Conservation (phyloP, 1,140 invertebrate genomes). For the Caenorhabditis elegans region DNA sequence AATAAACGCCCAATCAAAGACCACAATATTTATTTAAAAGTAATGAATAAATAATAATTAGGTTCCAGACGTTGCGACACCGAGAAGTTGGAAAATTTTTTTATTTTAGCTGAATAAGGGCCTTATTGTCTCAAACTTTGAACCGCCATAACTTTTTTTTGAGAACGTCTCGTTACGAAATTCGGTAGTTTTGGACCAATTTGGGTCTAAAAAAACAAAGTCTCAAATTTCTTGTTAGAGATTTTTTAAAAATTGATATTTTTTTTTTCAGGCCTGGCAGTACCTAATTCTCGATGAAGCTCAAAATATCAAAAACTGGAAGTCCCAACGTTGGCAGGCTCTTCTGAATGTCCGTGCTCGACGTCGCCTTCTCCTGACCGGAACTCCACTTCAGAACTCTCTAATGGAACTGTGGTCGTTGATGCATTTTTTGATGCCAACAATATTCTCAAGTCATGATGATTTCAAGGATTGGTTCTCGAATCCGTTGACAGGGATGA, state of each 20-base stretch:
- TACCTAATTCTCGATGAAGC: constrained; percentile 98
- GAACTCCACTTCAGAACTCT: constrained; percentile 97
- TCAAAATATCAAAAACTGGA: constrained; percentile 99
- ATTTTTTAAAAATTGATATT: background rate
- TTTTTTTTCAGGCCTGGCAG: constrained; percentile 81
- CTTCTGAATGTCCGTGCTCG: constrained; percentile 92
- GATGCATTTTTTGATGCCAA: constrained; percentile 99
- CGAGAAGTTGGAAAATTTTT: too few relatives aligned
- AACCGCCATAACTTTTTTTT: too few relatives aligned
- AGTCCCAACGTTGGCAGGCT: constrained; percentile 96
- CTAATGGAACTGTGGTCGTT: constrained; percentile 99
- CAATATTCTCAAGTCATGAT: constrained; percentile 94
- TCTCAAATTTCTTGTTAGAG: too few relatives aligned
- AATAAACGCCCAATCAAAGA: too few relatives aligned
- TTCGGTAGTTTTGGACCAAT: too few relatives aligned
- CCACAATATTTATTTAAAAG: too few relatives aligned
- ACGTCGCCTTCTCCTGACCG: constrained; percentile 88
- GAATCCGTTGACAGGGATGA: constrained; percentile 95
- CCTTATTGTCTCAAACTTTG: too few relatives aligned
- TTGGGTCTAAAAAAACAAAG: too few relatives aligned
- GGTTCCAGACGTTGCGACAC: too few relatives aligned
- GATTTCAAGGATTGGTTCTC: constrained; percentile 99
- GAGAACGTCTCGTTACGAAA: too few relatives aligned
- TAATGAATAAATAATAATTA: too few relatives aligned
- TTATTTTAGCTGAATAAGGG: too few relatives aligned